A percentile compares a stretch with the other conserved stretches of the same genome.
phyloP scores from a whole-genome alignment of 2,888 invertebrate genomes.

The Xanthorhoe designata region DNA sequence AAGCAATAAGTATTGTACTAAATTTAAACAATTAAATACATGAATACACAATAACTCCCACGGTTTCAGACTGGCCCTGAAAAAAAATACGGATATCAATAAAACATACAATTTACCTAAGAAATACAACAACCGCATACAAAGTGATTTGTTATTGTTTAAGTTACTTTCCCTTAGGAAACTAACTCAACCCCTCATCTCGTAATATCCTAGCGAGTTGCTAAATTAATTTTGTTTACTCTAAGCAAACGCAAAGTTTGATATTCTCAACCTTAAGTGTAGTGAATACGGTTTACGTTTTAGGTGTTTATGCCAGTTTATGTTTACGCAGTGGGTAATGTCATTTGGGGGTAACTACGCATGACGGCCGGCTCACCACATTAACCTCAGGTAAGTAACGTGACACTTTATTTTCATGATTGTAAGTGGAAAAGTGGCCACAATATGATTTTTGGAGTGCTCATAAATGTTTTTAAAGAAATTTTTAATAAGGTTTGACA shows the following conservation, averaged over 20 bases:
- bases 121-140: neutral
- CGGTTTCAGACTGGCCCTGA: no score
- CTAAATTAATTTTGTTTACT: conserved; percentile 46
- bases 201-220: conserved; percentile 36
- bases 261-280: conserved; percentile 28
- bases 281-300: conserved; percentile 20
- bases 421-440: conserved; percentile 40
- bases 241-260: conserved; percentile 12
- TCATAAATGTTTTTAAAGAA: neutral
- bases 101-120: neutral
- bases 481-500: no score
- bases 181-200: conserved; percentile 38
- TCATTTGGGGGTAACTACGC: conserved; percentile 42
- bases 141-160: conserved; percentile 35
- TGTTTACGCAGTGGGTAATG: conserved; percentile 35
- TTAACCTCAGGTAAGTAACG: conserved; percentile 45
- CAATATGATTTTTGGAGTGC: conserved; percentile 35
- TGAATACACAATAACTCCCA: no score
- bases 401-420: conserved; percentile 45
- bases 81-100: no score
- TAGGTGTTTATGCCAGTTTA: conserved; percentile 19
- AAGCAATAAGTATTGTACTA: no score
- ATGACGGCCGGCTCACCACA: conserved; percentile 43
- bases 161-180: conserved; percentile 32
- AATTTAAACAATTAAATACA: no score